Evolutionary conservation across 2,888 invertebrate genomes (phyloP).

Genomic region (Sarcophaga variegata): DNA sequence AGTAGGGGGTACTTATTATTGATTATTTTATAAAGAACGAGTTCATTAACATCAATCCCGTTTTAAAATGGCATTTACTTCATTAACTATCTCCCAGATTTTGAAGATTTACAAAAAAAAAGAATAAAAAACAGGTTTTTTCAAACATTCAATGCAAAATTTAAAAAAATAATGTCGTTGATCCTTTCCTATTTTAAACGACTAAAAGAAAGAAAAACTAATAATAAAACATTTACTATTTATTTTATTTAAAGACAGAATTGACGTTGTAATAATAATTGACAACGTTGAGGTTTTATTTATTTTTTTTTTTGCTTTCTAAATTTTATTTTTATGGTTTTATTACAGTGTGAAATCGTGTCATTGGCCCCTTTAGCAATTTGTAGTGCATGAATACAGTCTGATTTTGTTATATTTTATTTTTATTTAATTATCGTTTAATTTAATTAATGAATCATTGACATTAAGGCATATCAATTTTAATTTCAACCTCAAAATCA

Average conservation of each 20-base stretch:
- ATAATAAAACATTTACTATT: too few species aligned
- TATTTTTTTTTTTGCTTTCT: not conserved
- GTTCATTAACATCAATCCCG: constrained; percentile 63
- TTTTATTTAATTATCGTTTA: constrained; percentile 44
- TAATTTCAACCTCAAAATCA: not conserved
- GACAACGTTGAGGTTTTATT: too few species aligned
- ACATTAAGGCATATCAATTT: constrained; percentile 17
- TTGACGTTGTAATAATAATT: too few species aligned
- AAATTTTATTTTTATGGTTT: constrained; percentile 17
- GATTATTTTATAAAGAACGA: constrained; percentile 17
- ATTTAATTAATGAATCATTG: constrained; percentile 54
- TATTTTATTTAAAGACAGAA: too few species aligned
- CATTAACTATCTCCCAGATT: too few species aligned
- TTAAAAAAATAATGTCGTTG: too few species aligned
- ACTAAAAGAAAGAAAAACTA: too few species aligned
- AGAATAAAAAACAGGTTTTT: too few species aligned
- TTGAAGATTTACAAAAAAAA: too few species aligned
- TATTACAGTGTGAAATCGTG: constrained; percentile 21
- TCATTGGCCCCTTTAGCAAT: constrained; percentile 44
- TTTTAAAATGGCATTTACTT: constrained; percentile 1
- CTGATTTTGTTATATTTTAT: constrained; percentile 16
- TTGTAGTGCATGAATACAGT: constrained; percentile 24
- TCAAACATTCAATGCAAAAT: too few species aligned
- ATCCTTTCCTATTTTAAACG: too few species aligned
- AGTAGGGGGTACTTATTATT: constrained; percentile 3